Percentiles rank a stretch among this genome's conserved stretches.
phyloP scores from a whole-genome alignment of 2,888 invertebrate genomes.

The Trichogramma evanescens region DNA sequence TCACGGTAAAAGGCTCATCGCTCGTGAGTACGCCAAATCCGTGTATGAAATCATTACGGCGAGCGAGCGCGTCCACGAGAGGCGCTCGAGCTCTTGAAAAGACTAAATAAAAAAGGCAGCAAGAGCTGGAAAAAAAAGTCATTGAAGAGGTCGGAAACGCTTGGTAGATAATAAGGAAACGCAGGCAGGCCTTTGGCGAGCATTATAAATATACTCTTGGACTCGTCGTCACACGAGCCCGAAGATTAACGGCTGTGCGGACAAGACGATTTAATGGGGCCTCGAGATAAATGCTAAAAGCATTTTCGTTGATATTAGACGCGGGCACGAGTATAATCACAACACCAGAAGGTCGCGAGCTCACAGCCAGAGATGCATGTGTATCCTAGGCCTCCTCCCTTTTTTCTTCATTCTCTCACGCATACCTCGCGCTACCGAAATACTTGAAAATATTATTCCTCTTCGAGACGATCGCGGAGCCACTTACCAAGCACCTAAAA shows the following conservation, averaged over 20 bases:
- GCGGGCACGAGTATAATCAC: conserved; percentile 21
- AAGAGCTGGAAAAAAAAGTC: too few species aligned
- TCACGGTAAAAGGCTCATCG: too few species aligned
- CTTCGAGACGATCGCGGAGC: too few species aligned
- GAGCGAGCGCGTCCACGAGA: too few species aligned
- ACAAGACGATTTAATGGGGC: conserved; percentile 31
- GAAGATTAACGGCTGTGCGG: background rate
- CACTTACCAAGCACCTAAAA: too few species aligned
- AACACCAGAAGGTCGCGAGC: conserved; percentile 15
- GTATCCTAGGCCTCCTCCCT: background rate
- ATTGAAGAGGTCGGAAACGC: conserved; percentile 1
- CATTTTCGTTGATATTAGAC: conserved; percentile 34
- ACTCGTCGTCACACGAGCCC: background rate
- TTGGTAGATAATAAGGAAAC: conserved; percentile 9
- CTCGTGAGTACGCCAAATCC: too few species aligned
- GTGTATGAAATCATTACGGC: too few species aligned
- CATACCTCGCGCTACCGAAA: too few species aligned
- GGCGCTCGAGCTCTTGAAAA: too few species aligned
- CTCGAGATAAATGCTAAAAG: conserved; percentile 37
- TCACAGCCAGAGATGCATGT: background rate
- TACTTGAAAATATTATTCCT: too few species aligned
- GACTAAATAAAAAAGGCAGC: too few species aligned
- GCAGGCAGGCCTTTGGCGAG: conserved; percentile 1
- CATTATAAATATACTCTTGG: conserved; percentile 23
- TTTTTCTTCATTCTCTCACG: background rate